These are phyloP conservation scores for Drosophila subsilvestris DNA, from an alignment of 2,888 invertebrate species.

Conservation along the genomic window DNA sequence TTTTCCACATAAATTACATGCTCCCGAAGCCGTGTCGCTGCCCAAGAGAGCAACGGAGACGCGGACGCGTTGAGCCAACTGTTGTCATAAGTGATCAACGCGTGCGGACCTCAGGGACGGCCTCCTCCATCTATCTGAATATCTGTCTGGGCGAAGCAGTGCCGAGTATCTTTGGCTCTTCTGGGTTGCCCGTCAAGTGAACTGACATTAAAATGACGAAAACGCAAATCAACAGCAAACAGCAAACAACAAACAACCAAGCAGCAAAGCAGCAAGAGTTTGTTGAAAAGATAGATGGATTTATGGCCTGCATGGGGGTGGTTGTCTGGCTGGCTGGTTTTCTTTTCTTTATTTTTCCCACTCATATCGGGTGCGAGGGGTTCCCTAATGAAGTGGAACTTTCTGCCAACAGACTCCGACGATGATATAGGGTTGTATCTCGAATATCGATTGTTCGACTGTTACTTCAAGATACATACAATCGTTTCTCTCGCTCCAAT, in stretches of 20 bases:
- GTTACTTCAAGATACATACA: neutral
- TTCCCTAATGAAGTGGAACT: neutral
- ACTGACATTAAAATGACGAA: slow-evolving; percentile 79
- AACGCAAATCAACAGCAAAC: slow-evolving; percentile 79
- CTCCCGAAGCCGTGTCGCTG: slow-evolving; percentile 20
- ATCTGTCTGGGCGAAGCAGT: slow-evolving; percentile 16
- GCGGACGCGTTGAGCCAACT: slow-evolving; percentile 30
- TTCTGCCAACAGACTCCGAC: neutral
- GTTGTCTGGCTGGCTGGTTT: neutral
- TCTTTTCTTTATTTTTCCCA: slow-evolving; percentile 6
- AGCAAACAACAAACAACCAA: slow-evolving; percentile 50
- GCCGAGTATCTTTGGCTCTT: slow-evolving; percentile 33
- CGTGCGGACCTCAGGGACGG: slow-evolving; percentile 55
- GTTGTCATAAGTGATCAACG: slow-evolving; percentile 79
- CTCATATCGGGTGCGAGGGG: neutral
- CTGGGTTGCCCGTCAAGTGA: slow-evolving; percentile 67
- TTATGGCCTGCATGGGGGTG: slow-evolving; percentile 53
- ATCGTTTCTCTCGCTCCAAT: slow-evolving; percentile 34
- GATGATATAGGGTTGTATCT: no score
- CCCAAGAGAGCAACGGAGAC: slow-evolving; percentile 5
- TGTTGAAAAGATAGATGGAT: slow-evolving; percentile 76
- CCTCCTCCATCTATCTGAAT: slow-evolving; percentile 12
- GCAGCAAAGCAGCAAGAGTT: slow-evolving; percentile 46
- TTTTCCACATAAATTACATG: slow-evolving; percentile 76
- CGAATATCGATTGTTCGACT: no score